Evolutionary conservation across 2,888 invertebrate species (phyloP).

Genomic region (Drosophila phalerata): DNA sequence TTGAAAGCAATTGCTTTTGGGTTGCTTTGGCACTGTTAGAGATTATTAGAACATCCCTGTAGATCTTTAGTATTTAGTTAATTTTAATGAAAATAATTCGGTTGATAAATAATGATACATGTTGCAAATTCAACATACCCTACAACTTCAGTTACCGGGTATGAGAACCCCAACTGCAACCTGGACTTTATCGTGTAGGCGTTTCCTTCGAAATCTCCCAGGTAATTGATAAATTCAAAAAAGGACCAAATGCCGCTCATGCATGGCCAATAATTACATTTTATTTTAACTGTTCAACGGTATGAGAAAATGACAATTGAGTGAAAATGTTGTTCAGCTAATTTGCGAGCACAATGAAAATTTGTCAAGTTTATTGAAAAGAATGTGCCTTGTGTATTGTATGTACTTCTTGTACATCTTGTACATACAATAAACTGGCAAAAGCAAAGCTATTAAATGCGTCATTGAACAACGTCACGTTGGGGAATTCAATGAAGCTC

Average conservation of each 20-base stretch:
- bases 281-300: constrained; percentile 13
- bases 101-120: neutral
- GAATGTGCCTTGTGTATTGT: constrained; percentile 19
- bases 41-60: too few relatives aligned
- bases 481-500: constrained; percentile 32
- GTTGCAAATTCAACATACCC: neutral
- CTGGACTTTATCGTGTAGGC: constrained; percentile 17
- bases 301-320: constrained; percentile 19
- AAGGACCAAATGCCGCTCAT: constrained; percentile 16
- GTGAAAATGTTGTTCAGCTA: constrained; percentile 31
- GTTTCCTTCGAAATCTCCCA: constrained; percentile 19
- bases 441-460: constrained; percentile 75
- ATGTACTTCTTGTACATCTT: neutral
- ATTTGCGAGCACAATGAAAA: constrained; percentile 48
- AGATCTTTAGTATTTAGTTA: too few relatives aligned
- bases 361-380: constrained; percentile 55
- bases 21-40: too few relatives aligned
- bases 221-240: constrained; percentile 61
- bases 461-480: constrained; percentile 65
- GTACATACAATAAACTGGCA: constrained; percentile 44
- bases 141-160: neutral
- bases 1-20: too few relatives aligned
- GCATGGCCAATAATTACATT: constrained; percentile 61
- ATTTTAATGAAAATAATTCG: too few relatives aligned
- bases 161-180: constrained; percentile 17